phyloP scores from a whole-genome alignment of 2,888 invertebrate species.

The Nymphalis c-album region DNA sequence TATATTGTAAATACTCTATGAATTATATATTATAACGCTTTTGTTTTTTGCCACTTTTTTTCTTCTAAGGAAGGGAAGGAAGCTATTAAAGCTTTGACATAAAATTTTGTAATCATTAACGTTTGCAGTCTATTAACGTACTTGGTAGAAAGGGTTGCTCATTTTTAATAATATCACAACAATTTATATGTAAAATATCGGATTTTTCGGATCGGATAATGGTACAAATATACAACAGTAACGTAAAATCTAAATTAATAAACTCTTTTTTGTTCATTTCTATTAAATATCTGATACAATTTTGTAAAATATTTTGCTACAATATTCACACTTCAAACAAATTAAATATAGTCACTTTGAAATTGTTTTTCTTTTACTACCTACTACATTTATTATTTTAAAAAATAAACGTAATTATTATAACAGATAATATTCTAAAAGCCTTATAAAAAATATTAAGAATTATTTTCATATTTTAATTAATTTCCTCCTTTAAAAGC shows the following conservation, averaged over 20 bases:
- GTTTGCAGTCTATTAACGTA: no score
- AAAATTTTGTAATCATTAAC: no score
- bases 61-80: no score
- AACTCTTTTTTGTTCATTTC: constrained; percentile 18
- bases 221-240: background rate
- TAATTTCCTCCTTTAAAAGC: no score
- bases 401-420: background rate
- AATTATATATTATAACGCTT: background rate
- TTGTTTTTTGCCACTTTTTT: no score
- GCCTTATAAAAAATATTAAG: no score
- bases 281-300: constrained; percentile 22
- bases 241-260: constrained; percentile 14
- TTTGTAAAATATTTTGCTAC: constrained; percentile 48
- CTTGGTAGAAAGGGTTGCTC: no score
- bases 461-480: no score
- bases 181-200: background rate
- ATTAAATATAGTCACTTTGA: constrained; percentile 73
- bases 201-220: background rate
- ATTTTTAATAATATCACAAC: no score
- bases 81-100: no score
- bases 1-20: background rate
- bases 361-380: constrained; percentile 31
- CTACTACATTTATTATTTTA: background rate
- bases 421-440: no score
- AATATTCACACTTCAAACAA: constrained; percentile 66